Percentiles rank a stretch among this genome's conserved stretches.
phyloP scores from a whole-genome alignment of 2,888 invertebrate genomes.

The Microctonus hyperodae region DNA sequence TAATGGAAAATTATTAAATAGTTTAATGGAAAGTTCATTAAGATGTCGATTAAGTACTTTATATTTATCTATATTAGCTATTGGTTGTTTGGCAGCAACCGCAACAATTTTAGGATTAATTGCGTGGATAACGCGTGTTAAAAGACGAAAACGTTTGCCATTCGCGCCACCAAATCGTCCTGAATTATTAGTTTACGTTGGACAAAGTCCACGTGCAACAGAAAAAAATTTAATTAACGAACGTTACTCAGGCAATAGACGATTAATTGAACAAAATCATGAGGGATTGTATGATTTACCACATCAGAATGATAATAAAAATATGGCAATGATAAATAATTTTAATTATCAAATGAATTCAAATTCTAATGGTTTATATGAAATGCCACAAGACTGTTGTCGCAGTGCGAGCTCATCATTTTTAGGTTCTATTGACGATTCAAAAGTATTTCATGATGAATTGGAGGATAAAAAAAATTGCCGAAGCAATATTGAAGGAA shows the following conservation, averaged over 20 bases:
- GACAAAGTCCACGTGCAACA: slow-evolving; percentile 48
- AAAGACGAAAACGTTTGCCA: slow-evolving; percentile 54
- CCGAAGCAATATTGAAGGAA: slow-evolving; percentile 42
- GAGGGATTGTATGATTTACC: slow-evolving; percentile 57
- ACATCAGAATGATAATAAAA: slow-evolving; percentile 19
- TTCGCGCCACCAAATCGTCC: slow-evolving; percentile 57
- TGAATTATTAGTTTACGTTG: slow-evolving; percentile 60
- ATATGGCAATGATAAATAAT: neutral
- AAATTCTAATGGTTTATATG: neutral
- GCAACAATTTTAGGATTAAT: slow-evolving; percentile 57
- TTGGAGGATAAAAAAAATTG: neutral
- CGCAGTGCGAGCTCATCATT: slow-evolving; percentile 1
- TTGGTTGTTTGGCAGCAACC: slow-evolving; percentile 58
- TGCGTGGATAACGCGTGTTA: slow-evolving; percentile 54
- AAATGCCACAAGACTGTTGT: neutral
- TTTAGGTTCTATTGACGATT: neutral
- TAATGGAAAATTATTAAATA: slow-evolving; percentile 56
- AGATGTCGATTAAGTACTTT: slow-evolving; percentile 56
- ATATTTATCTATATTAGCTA: slow-evolving; percentile 59
- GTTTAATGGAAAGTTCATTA: slow-evolving; percentile 54
- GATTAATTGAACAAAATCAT: slow-evolving; percentile 54
- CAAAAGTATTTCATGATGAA: neutral
- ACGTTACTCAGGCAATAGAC: slow-evolving; percentile 44
- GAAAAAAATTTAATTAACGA: slow-evolving; percentile 43
- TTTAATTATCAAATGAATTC: neutral